Base-by-base conservation (phyloP, 2,113 vertebrate genomes). In the Ancistrus triradiatus region DNA sequence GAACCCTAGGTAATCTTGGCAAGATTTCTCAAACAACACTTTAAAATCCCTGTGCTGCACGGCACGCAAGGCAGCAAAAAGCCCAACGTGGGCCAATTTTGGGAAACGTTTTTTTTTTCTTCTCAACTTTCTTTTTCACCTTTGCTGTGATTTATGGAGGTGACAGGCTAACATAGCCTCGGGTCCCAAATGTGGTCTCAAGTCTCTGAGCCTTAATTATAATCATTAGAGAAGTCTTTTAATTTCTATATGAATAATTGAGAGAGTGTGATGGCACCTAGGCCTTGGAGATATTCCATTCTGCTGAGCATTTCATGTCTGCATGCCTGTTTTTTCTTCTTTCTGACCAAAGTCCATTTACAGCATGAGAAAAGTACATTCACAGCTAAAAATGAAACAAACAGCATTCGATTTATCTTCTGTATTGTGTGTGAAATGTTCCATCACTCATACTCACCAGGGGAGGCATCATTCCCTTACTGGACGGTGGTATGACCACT, bases 381-480 rank as follows among this genome's bases (percentile, higher is more conserved):
- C n/a, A n/a, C n/a, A n/a, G n/a, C n/a, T n/a, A n/a, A 48, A 60
- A 19, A 55, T 7, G 35, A 11, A 37, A 37, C 28, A 3, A 37
- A 2, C 35, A 2, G 35, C n/a, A n/a, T n/a, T n/a, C n/a, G n/a
- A n/a, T n/a, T n/a, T n/a, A n/a, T n/a, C n/a, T n/a, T n/a, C n/a
- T n/a, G n/a, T n/a, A n/a, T n/a, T n/a, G n/a, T n/a, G n/a, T n/a
- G n/a, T n/a, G n/a, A n/a, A n/a, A n/a, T n/a, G 73, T 15, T 74
- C 9, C 18, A 10, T 31, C 3, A 43, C 44, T 44, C 22, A 14
- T 46, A 88, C 90, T 90, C 85, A 99, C 96, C 91, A 98, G 69
- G n/a, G 95, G 94, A 48, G 94, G 94, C 95, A 99, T 98, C 92
- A 96, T 93, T 78, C 92, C 91, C 86, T 99, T 99, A 91, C 92